A percentile compares a stretch with the other conserved stretches of the same genome.
Evolutionary conservation across 1,140 invertebrate species (phyloP).

Genomic region (Hypsibius dujardini): DNA sequence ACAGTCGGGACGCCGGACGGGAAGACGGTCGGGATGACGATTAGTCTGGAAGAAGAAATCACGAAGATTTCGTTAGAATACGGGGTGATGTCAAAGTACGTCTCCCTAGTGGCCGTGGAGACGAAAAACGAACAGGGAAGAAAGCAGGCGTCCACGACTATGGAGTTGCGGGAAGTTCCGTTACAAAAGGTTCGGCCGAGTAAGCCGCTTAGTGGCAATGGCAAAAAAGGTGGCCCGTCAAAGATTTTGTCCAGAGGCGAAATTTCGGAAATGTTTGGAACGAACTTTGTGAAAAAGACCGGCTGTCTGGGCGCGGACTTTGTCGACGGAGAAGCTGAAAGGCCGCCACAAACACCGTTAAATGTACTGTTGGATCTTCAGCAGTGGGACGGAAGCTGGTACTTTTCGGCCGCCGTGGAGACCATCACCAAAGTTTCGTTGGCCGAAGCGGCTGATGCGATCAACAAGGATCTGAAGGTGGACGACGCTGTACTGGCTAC

Average conservation of each 20-base stretch:
- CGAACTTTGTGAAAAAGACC: neutral
- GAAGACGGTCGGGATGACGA: no score
- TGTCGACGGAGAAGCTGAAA: neutral
- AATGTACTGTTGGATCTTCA: neutral
- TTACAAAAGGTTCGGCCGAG: neutral
- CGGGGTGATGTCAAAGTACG: slow-evolving; percentile 5
- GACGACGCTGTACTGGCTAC: no score
- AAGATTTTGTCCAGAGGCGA: neutral
- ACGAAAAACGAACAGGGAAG: neutral
- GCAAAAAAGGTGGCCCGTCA: neutral
- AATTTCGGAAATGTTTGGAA: no score
- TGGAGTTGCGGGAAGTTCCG: neutral
- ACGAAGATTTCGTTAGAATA: slow-evolving; percentile 4
- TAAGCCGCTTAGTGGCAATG: no score
- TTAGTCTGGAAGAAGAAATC: neutral
- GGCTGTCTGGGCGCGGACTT: neutral
- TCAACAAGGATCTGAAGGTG: no score
- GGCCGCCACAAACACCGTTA: no score
- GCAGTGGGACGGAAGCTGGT: slow-evolving; percentile 3
- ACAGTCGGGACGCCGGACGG: no score
- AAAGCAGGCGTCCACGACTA: neutral
- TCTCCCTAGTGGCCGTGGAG: neutral
- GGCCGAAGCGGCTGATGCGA: no score
- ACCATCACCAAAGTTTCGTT: no score
- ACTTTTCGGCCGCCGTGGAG: no score